Conservation (phyloP, 2,797 vertebrate genomes). For the Simalia tracyae region DNA sequence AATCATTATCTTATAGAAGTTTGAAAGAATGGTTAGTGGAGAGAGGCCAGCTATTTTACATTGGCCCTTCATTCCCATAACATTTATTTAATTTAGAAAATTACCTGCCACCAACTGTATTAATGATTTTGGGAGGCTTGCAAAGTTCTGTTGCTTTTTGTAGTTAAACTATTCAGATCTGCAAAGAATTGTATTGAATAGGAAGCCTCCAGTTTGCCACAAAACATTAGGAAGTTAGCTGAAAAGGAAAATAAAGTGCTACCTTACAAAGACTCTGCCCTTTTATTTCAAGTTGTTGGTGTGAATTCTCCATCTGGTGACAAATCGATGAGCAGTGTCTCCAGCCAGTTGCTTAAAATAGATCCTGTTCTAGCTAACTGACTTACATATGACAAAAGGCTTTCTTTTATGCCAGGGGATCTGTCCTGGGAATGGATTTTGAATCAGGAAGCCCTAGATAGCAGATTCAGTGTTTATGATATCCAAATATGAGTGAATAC, state of each 20-base stretch:
- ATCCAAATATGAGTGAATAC: neutral
- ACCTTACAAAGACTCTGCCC: neutral
- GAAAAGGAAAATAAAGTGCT: neutral
- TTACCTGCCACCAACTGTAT: neutral
- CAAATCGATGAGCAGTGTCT: neutral
- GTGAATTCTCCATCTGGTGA: neutral
- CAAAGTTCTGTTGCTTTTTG: neutral
- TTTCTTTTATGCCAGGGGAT: neutral
- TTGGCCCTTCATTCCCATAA: neutral
- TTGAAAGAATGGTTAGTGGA: neutral
- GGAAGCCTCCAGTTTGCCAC: neutral
- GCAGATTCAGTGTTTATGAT: neutral
- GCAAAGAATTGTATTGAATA: neutral
- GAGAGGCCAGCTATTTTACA: neutral
- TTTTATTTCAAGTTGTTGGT: neutral
- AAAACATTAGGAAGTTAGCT: neutral
- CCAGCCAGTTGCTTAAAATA: neutral
- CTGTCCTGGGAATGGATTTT: neutral
- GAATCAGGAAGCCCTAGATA: neutral
- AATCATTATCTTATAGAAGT: neutral
- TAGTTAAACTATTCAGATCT: neutral
- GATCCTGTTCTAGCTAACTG: neutral
- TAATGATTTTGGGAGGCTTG: neutral
- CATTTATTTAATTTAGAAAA: neutral
- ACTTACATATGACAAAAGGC: neutral